phyloP scores from a whole-genome alignment of 2,797 vertebrate genomes.

The Distichodus sexfasciatus region DNA sequence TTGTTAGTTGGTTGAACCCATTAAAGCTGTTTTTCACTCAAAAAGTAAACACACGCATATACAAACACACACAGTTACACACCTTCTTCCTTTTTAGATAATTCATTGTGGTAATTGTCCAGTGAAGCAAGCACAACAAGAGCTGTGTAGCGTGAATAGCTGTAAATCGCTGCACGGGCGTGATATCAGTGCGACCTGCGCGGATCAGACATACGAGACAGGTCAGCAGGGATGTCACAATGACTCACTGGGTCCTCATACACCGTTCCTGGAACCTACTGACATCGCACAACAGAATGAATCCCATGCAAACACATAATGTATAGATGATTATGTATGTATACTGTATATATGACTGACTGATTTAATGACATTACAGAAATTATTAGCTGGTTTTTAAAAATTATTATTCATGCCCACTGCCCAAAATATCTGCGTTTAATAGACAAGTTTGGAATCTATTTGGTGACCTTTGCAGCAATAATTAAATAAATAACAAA shows the following conservation, averaged over 20 bases:
- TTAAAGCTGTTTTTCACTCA: too few species aligned
- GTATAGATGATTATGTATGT: too few species aligned
- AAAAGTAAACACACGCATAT: too few species aligned
- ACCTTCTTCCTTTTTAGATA: not conserved
- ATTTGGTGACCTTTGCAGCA: too few species aligned
- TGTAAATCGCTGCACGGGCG: not conserved
- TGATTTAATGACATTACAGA: too few species aligned
- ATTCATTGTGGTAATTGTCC: not conserved
- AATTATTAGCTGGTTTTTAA: too few species aligned
- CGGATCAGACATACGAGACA: constrained; percentile 8
- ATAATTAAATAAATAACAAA: too few species aligned
- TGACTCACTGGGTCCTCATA: not conserved
- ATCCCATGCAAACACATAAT: not conserved
- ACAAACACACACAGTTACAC: not conserved
- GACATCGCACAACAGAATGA: not conserved
- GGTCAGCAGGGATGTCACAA: constrained; percentile 18
- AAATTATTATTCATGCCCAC: too few species aligned
- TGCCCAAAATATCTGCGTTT: too few species aligned
- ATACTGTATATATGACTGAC: too few species aligned
- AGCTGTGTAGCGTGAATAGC: not conserved
- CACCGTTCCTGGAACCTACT: not conserved
- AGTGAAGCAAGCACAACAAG: not conserved
- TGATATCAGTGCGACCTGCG: not conserved
- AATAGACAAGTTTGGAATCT: too few species aligned
- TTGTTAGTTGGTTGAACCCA: not conserved